Conservation (phyloP, 2,797 vertebrate genomes). For the Lithobates sylvaticus region DNA sequence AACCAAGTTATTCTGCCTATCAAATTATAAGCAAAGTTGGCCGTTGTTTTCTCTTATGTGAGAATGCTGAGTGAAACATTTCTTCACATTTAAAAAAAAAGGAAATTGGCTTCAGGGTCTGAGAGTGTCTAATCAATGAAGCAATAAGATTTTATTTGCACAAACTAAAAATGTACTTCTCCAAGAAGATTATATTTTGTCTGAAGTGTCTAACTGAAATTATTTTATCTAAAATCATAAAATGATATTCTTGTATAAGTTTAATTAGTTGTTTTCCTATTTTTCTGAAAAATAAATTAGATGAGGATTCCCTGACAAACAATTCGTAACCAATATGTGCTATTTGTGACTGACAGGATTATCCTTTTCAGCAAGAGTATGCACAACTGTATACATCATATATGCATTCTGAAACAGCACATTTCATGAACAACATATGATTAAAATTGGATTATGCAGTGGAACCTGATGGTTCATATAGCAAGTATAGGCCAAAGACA, state of each 20-base stretch:
- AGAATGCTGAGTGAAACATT: background rate
- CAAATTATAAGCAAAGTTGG: background rate
- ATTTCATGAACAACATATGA: background rate
- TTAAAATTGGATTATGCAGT: no score
- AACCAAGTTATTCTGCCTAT: background rate
- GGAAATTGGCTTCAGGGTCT: slow-evolving; percentile 1
- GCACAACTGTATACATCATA: no score
- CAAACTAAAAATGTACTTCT: slow-evolving; percentile 11
- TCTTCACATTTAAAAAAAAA: slow-evolving; percentile 4
- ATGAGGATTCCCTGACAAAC: background rate
- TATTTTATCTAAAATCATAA: slow-evolving; percentile 4
- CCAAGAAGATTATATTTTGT: background rate
- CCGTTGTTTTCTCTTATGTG: background rate
- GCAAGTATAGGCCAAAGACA: no score
- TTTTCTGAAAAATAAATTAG: background rate
- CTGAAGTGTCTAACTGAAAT: slow-evolving; percentile 6
- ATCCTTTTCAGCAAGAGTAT: no score
- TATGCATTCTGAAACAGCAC: background rate
- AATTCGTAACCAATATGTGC: background rate
- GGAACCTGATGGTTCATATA: no score
- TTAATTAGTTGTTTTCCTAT: background rate
- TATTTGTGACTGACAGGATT: no score
- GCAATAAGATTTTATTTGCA: slow-evolving; percentile 24
- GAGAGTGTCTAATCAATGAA: slow-evolving; percentile 12
- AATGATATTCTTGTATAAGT: background rate